Evolutionary conservation across 2,888 invertebrate genomes (phyloP), one percentile per base, ranked within the genome.

Genomic region (Furcula furcula): DNA sequence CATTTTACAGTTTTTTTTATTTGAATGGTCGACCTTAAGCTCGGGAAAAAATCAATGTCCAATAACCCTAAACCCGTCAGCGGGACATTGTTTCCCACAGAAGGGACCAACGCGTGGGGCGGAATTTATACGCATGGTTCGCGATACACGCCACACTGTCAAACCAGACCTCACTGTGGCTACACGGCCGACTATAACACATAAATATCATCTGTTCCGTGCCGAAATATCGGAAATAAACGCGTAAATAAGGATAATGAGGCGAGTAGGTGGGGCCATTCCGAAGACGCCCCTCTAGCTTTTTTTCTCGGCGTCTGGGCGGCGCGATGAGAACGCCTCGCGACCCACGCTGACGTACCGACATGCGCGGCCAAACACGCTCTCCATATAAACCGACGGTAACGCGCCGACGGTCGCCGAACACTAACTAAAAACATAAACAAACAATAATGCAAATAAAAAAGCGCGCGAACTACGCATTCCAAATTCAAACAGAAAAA

Each of bases 191-290:
- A 50, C 50, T 53, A 68, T 70, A 63, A 60, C 62, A 60, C 62
- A 70, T 75, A 72, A 73, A 63, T 5, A 61, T 67, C 65, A 70
- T 57, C 52, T 46, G 67, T 70, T 70, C 61, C 66, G 76, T 76
- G 80, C 72, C 81, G 76, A 82, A 84, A 81, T 82, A 79, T 79
- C 68, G 71, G 68, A 72, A 73, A 75, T 79, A 75, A 80, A 82
- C 80, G 80, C 77, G 83, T 80, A 82, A 81, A 83, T 74, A 76
- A 84, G 82, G 79, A 82, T 85, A 84, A 85, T 84, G 74, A 82
- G 58, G 71, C 66, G 64, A 84, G 87, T 84, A 85, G 87, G 86
- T 84, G 87, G 84, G 77, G 85, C 76, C 73, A 65, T 56, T 43
- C 44, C 48, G 73, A 76, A 71, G 72, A 84, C 85, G 84, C 86